Percentiles rank a stretch among this genome's conserved stretches.
phyloP scores from a whole-genome alignment of 2,113 vertebrate genomes.

The Tychaedon coryphoeus region DNA sequence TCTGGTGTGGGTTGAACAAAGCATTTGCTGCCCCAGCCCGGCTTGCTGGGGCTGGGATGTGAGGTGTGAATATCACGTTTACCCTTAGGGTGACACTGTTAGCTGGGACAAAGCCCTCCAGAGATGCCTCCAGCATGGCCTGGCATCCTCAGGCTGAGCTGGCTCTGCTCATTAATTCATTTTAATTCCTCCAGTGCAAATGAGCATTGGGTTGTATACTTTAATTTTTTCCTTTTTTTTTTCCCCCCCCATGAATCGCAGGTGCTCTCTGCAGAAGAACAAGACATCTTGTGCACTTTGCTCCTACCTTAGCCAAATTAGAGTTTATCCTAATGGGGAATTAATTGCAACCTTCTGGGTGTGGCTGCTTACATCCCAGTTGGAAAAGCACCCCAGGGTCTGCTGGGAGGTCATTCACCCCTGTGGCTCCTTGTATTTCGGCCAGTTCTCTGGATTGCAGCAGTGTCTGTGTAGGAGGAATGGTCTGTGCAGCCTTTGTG shows the following conservation, averaged over 20 bases:
- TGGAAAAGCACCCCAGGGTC: neutral
- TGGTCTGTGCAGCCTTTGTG: neutral
- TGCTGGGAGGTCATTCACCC: neutral
- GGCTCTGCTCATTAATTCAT: neutral
- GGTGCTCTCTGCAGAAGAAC: neutral
- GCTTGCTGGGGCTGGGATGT: neutral
- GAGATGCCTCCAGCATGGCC: neutral
- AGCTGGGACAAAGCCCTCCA: neutral
- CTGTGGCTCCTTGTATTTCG: neutral
- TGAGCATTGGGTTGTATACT: neutral
- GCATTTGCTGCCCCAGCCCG: neutral
- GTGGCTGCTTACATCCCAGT: neutral
- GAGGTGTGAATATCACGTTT: neutral
- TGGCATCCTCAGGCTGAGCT: neutral
- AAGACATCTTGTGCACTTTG: neutral
- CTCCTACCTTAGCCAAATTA: neutral
- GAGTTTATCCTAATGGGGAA: neutral
- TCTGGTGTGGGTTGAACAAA: neutral
- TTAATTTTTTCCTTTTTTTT: neutral
- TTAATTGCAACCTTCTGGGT: neutral
- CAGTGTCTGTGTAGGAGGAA: neutral
- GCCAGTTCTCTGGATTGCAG: neutral
- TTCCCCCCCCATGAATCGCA: neutral
- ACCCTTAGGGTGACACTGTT: neutral
- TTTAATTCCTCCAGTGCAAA: neutral